These are phyloP conservation scores for Endotricha flammealis DNA, from an alignment of 2,888 invertebrate species.

Conservation along the genomic window DNA sequence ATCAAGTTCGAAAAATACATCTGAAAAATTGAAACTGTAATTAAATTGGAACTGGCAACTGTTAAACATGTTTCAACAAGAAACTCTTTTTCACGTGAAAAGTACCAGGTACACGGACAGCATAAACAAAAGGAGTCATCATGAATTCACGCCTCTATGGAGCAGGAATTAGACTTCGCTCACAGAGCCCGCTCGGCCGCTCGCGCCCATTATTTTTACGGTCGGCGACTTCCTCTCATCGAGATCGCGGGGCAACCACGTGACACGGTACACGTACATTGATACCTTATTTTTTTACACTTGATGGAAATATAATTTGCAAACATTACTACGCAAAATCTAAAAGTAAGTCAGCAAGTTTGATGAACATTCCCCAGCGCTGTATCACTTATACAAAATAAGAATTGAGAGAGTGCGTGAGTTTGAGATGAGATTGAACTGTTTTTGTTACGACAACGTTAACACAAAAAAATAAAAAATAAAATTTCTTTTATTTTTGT, in stretches of 20 bases:
- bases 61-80: background rate
- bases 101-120: background rate
- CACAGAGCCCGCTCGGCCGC: constrained; percentile 1
- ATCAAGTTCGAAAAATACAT: no score
- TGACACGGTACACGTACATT: constrained; percentile 3
- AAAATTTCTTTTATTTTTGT: background rate
- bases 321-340: no score
- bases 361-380: no score
- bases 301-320: no score
- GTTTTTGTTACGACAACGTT: no score
- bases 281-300: background rate
- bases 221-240: constrained; percentile 5
- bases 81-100: background rate
- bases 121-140: constrained; percentile 14
- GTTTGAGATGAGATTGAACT: no score
- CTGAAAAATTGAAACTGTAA: no score
- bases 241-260: background rate
- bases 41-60: background rate
- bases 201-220: constrained; percentile 10
- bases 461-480: no score
- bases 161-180: constrained; percentile 1
- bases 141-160: constrained; percentile 14
- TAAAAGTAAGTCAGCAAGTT: no score
- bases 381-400: no score
- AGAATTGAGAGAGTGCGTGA: no score